A percentile compares a stretch with the other conserved stretches of the same genome.
These are phyloP conservation scores for Parotocinclus haroldoi DNA, from an alignment of 2,797 vertebrate genomes.

Conservation along the genomic window DNA sequence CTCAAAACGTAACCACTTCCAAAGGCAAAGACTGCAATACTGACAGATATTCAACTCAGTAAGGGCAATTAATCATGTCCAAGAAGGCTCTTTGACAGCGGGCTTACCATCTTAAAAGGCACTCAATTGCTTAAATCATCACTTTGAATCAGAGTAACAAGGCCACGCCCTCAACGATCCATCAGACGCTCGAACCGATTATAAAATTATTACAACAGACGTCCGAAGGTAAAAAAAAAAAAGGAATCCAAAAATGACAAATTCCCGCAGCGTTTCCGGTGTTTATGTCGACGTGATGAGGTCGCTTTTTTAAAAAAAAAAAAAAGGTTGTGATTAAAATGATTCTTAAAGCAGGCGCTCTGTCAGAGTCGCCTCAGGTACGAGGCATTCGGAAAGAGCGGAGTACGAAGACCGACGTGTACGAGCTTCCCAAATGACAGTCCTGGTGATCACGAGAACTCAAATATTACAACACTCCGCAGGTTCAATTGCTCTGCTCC, in stretches of 20 bases:
- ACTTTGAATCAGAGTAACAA: slow-evolving; percentile 26
- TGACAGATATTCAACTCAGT: slow-evolving; percentile 23
- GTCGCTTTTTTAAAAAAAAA: too few relatives aligned
- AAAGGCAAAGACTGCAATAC: slow-evolving; percentile 32
- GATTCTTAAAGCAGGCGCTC: slow-evolving; percentile 44
- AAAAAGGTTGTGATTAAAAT: not conserved
- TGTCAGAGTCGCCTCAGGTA: slow-evolving; percentile 46
- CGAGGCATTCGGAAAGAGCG: slow-evolving; percentile 47
- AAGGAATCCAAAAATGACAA: slow-evolving; percentile 11
- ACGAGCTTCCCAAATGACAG: slow-evolving; percentile 39
- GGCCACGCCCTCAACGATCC: slow-evolving; percentile 23
- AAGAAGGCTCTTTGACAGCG: slow-evolving; percentile 42
- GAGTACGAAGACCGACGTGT: slow-evolving; percentile 25
- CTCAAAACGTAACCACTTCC: not conserved
- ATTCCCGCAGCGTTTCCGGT: slow-evolving; percentile 9
- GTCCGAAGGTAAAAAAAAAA: slow-evolving; percentile 35
- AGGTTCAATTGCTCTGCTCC: slow-evolving; percentile 47
- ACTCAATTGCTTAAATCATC: slow-evolving; percentile 47
- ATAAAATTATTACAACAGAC: slow-evolving; percentile 5
- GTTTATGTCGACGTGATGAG: not conserved
- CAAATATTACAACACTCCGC: slow-evolving; percentile 30
- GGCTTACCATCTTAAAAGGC: slow-evolving; percentile 53
- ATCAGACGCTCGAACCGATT: not conserved
- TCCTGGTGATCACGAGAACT: slow-evolving; percentile 30
- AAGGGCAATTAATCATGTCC: slow-evolving; percentile 43